Base-by-base conservation (phyloP, 2,113 vertebrate species). In the Neomonachus schauinslandi region DNA sequence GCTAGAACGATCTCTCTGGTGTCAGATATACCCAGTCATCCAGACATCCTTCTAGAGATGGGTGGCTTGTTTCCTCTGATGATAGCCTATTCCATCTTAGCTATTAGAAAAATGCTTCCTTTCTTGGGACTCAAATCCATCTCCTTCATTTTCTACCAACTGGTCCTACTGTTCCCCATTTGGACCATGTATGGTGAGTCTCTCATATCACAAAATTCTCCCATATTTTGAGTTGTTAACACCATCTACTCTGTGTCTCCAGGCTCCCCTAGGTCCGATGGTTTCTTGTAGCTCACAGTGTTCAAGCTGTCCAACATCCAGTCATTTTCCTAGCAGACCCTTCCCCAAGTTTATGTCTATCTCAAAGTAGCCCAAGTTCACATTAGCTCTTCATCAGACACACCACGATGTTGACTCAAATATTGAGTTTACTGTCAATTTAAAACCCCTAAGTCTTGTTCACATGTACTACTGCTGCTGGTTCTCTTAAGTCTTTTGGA, bases 201-300 rank as follows among this genome's bases (percentile, higher is more conserved):
- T 88, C 24, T 57, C 18, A 7, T 5, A 49, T 33, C 21, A 16
- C 71, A 89, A 63, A 88, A 87, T 55, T 94, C 42, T 79, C 15
- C n/a, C 82, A 4, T 33, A 93, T 87, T 96, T 87, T 83, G n/a
- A 93, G 51, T 46, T 89, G 39, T 76, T 87, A 83, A 93, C 53
- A 16, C 42, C 69, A 72, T 46, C 18, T 51, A 12, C 31, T n/a
- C 11, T 39, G 13, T 89, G 53, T 57, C 63, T 96, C 61, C 31
- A 93, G 74, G 10, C 42, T 79, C 31, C 21, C 53, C 26, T 33
- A 46, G 15, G 14, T 53, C 36, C 28, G 31, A 10, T 6, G 33
- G 59, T 16, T 90, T 49, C 19, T 65, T 49, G 28, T 1, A 69
- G 69, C 2, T 92, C 28, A 21, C 2, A 5, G 7, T 77, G 61